Base-by-base conservation (phyloP, 1,140 invertebrate genomes). In the Linepithema humile region DNA sequence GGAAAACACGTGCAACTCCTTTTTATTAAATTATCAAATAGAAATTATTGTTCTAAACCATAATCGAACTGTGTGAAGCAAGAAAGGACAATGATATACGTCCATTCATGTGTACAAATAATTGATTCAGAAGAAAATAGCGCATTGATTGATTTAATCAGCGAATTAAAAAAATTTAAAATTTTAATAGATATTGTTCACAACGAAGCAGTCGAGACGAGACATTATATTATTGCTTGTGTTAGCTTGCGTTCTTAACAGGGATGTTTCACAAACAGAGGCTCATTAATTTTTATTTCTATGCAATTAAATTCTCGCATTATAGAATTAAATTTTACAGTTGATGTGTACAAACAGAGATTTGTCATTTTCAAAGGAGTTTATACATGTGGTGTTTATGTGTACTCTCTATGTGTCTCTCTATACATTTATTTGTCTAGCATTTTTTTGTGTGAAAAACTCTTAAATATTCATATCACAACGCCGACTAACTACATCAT, bases 401-500 rank as follows among this genome's bases (percentile, higher is more conserved):
- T 12, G 7, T 20, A 23, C 20, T 5, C n/a, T 45, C n/a, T n/a
- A n/a, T n/a, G n/a, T n/a, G n/a, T n/a, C n/a, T 48, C n/a, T 45
- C 17, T 20, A 0, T 38, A 45, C 15, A 4, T 5, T 26, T 62
- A 43, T 26, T 74, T 45, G 6, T 60, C 35, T 12, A n/a, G 38
- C 32, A 2, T n/a, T 17, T 57, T 73, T 73, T 26, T 4, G 17
- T 12, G 17, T 15, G 1, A 20, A 60, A 45, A 29, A 55, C n/a
- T 17, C 32, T 73, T 40, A 35, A 50, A 64, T 77, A 64, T 64
- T 77, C 38, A 64, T 64, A 20, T 40, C 29, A 17, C 20, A 20
- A 45, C 40, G 45, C 15, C 26, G 26, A n/a, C 26, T 26, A 48
- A 75, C 48, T 75, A 65, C n/a, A n/a, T n/a, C n/a, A 64, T 65